A percentile compares a stretch with the other conserved stretches of the same genome.
Evolutionary conservation across 2,113 vertebrate genomes (phyloP).

Genomic region (Microtus montanus): DNA sequence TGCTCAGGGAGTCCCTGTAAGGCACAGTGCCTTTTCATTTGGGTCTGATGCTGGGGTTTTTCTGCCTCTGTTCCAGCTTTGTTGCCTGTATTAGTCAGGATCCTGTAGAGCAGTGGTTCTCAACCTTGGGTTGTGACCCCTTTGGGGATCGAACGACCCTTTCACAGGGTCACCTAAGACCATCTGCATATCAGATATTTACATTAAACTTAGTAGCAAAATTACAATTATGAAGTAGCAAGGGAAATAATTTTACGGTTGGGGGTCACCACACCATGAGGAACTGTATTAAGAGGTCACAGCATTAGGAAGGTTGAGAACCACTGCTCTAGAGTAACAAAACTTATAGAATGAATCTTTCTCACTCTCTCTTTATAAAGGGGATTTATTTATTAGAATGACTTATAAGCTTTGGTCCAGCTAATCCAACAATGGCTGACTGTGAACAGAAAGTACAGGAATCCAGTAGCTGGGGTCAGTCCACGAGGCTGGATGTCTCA

Average conservation of each 20-base stretch:
- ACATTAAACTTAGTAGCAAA: not conserved
- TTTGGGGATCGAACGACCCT: not conserved
- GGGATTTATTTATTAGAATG: not conserved
- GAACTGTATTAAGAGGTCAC: not conserved
- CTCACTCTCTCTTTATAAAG: not conserved
- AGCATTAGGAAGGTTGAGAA: not conserved
- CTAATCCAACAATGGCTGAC: not conserved
- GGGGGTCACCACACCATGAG: not conserved
- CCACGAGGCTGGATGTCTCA: not conserved
- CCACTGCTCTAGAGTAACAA: not conserved
- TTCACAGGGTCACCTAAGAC: not conserved
- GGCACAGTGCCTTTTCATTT: not conserved
- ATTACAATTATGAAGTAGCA: not conserved
- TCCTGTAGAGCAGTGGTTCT: not conserved
- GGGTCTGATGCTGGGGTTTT: not conserved
- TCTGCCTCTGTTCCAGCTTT: not conserved
- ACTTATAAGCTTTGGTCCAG: not conserved
- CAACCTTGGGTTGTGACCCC: not conserved
- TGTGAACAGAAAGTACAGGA: not conserved
- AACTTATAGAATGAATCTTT: not conserved
- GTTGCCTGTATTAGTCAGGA: not conserved
- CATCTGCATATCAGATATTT: not conserved
- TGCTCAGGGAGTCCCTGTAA: not conserved
- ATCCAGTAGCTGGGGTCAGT: not conserved
- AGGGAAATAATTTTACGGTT: not conserved